These are phyloP conservation scores for Neolamprologus sp. DNA, from an alignment of 2,113 vertebrate species.

Conservation along the genomic window DNA sequence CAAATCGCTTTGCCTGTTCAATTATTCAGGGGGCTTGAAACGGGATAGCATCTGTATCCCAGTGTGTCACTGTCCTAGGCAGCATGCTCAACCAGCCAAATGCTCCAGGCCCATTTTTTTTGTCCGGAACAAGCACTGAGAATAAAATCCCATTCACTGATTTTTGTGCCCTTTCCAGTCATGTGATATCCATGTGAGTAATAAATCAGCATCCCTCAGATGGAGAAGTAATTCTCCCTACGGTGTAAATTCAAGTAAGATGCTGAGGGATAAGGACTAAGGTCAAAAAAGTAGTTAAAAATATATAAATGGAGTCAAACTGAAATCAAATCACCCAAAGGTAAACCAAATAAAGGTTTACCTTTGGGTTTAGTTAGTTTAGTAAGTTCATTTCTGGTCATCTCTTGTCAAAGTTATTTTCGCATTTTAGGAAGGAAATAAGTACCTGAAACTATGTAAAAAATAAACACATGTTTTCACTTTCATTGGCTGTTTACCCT, in stretches of 20 bases:
- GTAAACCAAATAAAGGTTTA: neutral
- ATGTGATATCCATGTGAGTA: slow-evolving; percentile 30
- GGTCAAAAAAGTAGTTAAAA: neutral
- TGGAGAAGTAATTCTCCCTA: neutral
- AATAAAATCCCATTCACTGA: slow-evolving; percentile 4
- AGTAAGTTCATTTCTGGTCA: neutral
- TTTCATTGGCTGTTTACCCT: neutral
- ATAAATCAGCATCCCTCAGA: neutral
- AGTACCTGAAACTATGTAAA: neutral
- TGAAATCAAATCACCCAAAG: neutral
- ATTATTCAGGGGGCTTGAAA: slow-evolving; percentile 55
- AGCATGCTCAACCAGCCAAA: neutral
- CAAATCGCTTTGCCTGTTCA: slow-evolving; percentile 52
- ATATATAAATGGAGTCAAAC: neutral
- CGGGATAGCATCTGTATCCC: neutral
- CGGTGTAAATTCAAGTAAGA: neutral
- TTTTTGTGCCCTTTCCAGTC: neutral
- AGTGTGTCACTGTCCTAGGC: neutral
- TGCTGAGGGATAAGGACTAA: neutral
- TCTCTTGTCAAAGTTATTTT: neutral
- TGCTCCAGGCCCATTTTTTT: neutral
- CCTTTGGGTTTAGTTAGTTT: neutral
- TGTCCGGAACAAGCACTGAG: neutral
- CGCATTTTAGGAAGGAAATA: neutral
- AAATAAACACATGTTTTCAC: neutral